These are phyloP conservation scores for Oreotragus oreotragus DNA, from an alignment of 2,113 vertebrate genomes.

Conservation along the genomic window DNA sequence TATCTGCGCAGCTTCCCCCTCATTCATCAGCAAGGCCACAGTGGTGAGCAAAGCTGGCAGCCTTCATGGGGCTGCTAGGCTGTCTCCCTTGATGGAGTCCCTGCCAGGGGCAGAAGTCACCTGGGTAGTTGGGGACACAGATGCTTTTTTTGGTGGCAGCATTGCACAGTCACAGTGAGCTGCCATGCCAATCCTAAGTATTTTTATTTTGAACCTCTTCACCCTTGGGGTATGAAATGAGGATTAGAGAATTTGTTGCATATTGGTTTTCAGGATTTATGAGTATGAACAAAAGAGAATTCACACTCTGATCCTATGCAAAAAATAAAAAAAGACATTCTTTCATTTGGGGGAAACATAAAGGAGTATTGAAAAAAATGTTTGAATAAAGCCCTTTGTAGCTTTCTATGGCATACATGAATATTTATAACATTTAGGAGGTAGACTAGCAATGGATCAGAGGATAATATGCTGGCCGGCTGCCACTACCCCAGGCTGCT, in stretches of 20 bases:
- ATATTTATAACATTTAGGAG: conserved; percentile 85
- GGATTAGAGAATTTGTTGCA: conserved; percentile 80
- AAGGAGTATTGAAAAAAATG: conserved; percentile 81
- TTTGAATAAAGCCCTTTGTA: conserved; percentile 78
- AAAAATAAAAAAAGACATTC: conserved; percentile 66
- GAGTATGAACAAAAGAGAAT: conserved; percentile 81
- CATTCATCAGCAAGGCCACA: background rate
- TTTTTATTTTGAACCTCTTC: conserved; percentile 74
- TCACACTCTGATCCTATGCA: conserved; percentile 77
- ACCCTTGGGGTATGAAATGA: conserved; percentile 80
- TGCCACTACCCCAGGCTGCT: conserved; percentile 74
- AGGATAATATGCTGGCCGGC: conserved; percentile 76
- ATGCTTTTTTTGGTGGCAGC: conserved; percentile 22
- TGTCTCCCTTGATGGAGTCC: conserved; percentile 2
- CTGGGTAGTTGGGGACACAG: conserved; percentile 11
- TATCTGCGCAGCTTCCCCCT: background rate
- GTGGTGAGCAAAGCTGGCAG: conserved; percentile 11
- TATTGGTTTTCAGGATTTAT: conserved; percentile 80
- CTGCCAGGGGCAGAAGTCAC: conserved; percentile 57
- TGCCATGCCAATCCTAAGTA: conserved; percentile 50
- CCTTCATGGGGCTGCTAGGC: background rate
- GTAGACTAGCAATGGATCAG: conserved; percentile 78
- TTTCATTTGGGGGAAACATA: conserved; percentile 79
- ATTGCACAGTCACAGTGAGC: conserved; percentile 10
- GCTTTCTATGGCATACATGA: conserved; percentile 80